Evolutionary conservation across 2,888 invertebrate genomes (phyloP).

Genomic region (Sylvicola fuscatus): DNA sequence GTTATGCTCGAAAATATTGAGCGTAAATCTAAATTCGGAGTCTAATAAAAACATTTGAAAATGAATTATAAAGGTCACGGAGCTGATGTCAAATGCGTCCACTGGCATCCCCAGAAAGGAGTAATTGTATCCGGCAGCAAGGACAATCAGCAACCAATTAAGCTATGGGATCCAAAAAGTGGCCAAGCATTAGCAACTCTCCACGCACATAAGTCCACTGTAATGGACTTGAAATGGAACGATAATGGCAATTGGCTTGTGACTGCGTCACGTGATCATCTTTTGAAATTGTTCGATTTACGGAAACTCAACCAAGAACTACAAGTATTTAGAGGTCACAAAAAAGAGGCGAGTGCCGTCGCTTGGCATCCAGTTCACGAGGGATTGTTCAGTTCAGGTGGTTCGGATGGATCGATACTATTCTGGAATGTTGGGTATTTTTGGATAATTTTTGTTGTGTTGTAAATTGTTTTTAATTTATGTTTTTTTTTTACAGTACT

Average conservation of each 20-base stretch:
- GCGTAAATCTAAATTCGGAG: constrained; percentile 1
- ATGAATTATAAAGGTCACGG: constrained; percentile 49
- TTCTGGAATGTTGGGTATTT: constrained; percentile 92
- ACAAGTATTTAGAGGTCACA: constrained; percentile 96
- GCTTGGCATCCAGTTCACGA: constrained; percentile 99
- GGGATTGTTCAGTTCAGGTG: constrained; percentile 91
- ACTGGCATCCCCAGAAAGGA: constrained; percentile 98
- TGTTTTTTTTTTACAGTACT: constrained; percentile 33
- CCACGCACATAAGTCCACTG: constrained; percentile 98
- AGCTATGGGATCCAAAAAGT: constrained; percentile 96
- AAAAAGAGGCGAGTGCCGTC: constrained; percentile 92
- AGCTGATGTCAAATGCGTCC: constrained; percentile 96
- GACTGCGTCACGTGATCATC: constrained; percentile 93
- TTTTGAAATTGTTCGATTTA: constrained; percentile 93
- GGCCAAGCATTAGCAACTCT: constrained; percentile 89
- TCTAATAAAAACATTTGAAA: constrained; percentile 14
- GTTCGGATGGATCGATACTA: constrained; percentile 94
- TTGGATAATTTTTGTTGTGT: not conserved
- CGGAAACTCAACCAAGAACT: constrained; percentile 88
- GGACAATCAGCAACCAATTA: constrained; percentile 98
- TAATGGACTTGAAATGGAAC: constrained; percentile 99
- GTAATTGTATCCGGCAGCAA: constrained; percentile 96
- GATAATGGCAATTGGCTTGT: constrained; percentile 98
- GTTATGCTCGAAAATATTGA: too few relatives aligned
- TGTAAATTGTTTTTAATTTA: too few relatives aligned